phyloP scores from a whole-genome alignment of 2,797 vertebrate genomes.

The Eulemur coronatus region DNA sequence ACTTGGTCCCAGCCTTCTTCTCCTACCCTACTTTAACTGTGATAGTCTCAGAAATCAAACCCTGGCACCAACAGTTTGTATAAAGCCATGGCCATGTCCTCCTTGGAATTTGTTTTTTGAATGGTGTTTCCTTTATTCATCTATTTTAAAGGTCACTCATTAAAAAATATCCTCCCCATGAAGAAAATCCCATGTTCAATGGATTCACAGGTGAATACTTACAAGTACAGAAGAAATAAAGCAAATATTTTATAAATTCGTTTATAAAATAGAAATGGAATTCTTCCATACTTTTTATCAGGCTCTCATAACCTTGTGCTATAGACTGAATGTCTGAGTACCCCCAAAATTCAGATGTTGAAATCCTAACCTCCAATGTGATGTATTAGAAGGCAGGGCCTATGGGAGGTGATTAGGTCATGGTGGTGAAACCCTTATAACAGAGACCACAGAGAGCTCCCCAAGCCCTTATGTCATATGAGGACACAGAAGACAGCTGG shows the following conservation, averaged over 20 bases:
- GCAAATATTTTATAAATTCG: not conserved
- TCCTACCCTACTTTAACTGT: not conserved
- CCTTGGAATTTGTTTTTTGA: not conserved
- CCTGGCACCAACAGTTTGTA: not conserved
- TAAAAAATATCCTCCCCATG: not conserved
- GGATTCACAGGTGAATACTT: not conserved
- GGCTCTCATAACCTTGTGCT: not conserved
- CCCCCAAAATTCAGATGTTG: not conserved
- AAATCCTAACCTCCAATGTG: not conserved
- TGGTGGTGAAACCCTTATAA: not conserved
- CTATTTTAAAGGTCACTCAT: not conserved
- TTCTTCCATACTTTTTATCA: not conserved
- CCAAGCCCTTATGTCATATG: not conserved
- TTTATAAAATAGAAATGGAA: not conserved
- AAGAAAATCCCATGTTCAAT: not conserved
- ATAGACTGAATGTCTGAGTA: not conserved
- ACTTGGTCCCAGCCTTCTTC: not conserved
- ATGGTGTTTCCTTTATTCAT: not conserved
- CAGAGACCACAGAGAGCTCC: not conserved
- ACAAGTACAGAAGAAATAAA: not conserved
- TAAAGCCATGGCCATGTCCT: not conserved
- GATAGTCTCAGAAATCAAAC: constrained; percentile 10
- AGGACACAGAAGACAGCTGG: not conserved
- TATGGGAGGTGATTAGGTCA: not conserved
- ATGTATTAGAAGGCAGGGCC: not conserved